These are phyloP conservation scores for Nineta flava DNA, from an alignment of 2,888 invertebrate genomes.

Conservation along the genomic window DNA sequence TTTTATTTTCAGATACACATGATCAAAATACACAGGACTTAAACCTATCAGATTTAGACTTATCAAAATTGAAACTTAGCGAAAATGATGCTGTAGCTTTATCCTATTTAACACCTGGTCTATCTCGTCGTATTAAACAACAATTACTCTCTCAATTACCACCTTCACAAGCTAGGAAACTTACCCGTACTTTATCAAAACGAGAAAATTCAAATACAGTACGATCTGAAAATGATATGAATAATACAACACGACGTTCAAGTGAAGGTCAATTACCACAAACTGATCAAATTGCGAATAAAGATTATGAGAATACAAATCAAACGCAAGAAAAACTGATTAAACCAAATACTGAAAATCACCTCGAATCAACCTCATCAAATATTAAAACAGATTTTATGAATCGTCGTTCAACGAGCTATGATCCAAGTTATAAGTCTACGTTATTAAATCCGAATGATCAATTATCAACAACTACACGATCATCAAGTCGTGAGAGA, in stretches of 20 bases:
- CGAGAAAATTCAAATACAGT: slow-evolving; percentile 13
- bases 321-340: not conserved
- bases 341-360: not conserved
- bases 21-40: slow-evolving; percentile 15
- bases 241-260: not conserved
- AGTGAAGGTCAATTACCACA: slow-evolving; percentile 3
- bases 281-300: not conserved
- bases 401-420: slow-evolving; percentile 1
- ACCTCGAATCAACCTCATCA: not conserved
- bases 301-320: not conserved
- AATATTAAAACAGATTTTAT: not conserved
- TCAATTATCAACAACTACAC: not conserved
- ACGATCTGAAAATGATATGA: slow-evolving; percentile 7
- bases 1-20: slow-evolving; percentile 3
- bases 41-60: slow-evolving; percentile 46
- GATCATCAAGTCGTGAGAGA: not conserved
- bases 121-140: slow-evolving; percentile 53
- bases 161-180: slow-evolving; percentile 46
- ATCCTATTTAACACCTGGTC: slow-evolving; percentile 51
- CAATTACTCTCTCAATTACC: slow-evolving; percentile 54
- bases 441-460: not conserved
- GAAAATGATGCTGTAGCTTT: slow-evolving; percentile 54
- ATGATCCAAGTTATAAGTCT: not conserved
- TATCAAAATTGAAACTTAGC: slow-evolving; percentile 49
- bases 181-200: slow-evolving; percentile 48